Evolutionary conservation across 2,797 vertebrate species (phyloP).

Genomic region (Anguilla megastoma): DNA sequence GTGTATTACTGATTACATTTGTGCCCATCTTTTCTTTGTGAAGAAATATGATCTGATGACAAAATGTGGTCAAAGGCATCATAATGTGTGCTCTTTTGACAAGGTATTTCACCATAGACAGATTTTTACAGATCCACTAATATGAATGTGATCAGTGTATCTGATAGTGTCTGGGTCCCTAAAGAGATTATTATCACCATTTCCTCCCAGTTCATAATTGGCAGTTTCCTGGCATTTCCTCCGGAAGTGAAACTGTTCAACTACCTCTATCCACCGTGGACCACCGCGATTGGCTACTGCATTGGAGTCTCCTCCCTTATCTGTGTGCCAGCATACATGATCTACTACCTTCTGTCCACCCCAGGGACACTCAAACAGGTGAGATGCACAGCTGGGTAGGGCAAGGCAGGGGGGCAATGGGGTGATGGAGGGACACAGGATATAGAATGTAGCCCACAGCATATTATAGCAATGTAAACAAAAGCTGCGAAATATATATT

Average conservation of each 20-base stretch:
- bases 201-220: constrained; percentile 86
- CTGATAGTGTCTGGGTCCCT: not conserved
- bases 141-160: not conserved
- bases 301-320: constrained; percentile 93
- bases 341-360: constrained; percentile 80
- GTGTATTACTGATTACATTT: not conserved
- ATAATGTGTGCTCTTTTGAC: not conserved
- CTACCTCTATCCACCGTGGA: constrained; percentile 90
- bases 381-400: constrained; percentile 12
- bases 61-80: not conserved
- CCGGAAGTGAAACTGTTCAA: constrained; percentile 86
- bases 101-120: not conserved
- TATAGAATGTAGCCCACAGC: not conserved
- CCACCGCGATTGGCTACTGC: constrained; percentile 88
- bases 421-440: not conserved
- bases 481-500: not conserved
- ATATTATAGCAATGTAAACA: not conserved
- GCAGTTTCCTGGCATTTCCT: constrained; percentile 89
- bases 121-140: not conserved
- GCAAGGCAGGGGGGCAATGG: not conserved
- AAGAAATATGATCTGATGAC: not conserved
- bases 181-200: not conserved
- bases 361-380: constrained; percentile 95
- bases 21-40: not conserved
- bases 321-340: constrained; percentile 90